These are phyloP conservation scores for Tauraco hartlaubi DNA, from an alignment of 2,797 vertebrate species.

Conservation along the genomic window DNA sequence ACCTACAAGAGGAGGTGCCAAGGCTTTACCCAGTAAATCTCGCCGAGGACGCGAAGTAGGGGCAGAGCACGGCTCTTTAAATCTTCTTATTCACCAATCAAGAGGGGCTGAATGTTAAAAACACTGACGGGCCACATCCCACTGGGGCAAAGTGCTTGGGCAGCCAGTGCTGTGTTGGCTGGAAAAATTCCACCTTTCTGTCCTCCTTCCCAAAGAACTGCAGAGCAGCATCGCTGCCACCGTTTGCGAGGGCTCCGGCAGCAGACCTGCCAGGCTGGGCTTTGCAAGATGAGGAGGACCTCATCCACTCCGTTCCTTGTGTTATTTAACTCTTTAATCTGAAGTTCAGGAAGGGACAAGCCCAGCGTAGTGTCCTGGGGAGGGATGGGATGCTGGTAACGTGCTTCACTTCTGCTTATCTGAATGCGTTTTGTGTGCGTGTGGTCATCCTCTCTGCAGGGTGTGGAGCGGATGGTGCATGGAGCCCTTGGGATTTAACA, in stretches of 20 bases:
- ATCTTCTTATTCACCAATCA: accelerated
- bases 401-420: not conserved
- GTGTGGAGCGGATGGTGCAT: accelerated
- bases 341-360: not conserved
- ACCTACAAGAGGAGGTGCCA: not conserved
- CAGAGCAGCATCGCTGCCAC: not conserved
- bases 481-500: not conserved
- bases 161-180: not conserved
- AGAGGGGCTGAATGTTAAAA: not conserved
- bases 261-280: not conserved
- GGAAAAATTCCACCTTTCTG: not conserved
- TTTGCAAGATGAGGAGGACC: not conserved
- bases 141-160: not conserved
- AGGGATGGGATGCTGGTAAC: not conserved
- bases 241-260: accelerated
- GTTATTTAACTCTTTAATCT: not conserved
- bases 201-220: not conserved
- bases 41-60: not conserved
- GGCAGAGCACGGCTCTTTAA: not conserved
- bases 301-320: accelerated
- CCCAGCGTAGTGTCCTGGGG: not conserved
- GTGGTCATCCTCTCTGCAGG: not conserved
- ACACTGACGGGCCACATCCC: not conserved
- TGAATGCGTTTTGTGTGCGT: not conserved
- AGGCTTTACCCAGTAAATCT: not conserved